Evolutionary conservation across 2,113 vertebrate genomes (phyloP), one percentile per base, ranked within the genome.

Genomic region (Alethe castanea): DNA sequence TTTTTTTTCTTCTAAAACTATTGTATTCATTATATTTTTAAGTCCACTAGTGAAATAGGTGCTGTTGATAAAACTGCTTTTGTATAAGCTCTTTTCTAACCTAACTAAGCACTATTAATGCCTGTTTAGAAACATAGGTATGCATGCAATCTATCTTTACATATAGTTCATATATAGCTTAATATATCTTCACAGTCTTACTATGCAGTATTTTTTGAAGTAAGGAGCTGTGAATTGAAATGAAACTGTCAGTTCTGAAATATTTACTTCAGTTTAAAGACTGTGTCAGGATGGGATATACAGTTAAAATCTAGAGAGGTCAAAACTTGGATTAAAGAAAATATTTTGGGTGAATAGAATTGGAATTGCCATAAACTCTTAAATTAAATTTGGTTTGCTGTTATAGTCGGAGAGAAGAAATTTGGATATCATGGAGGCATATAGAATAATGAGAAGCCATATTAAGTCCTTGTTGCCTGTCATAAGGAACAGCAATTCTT

Each of bases 391-490:
- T 81, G 22, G 61, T 90, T 93, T 94, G 19, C 19, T 83, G 2
- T 52, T 83, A 18, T 15, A 59, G 42, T 38, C 80, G 19, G 47
- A 85, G 48, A 86, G 33, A 65, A 94, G 67, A 73, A 85, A 95
- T 94, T 71, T 92, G 64, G 82, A 31, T 83, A 78, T 66, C 40
- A 29, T 86, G 73, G 47, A 40, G 60, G 24, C 24, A 50, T 81
- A 29, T 64, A 22, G 44, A 87, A 80, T 96, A 93, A 79, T 88
- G 71, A 94, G 70, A 72, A 94, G 33, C 81, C 79, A 35, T 87
- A 59, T 91, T 87, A 88, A 74, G 24, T 86, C 42, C 74, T 91
- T 78, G 60, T 70, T 92, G 81, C 79, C 56, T 90, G 77, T 77
- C 67, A 84, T 38, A 91, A 77, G 53, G 65, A 92, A 67, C 59